Percentiles rank a stretch among this genome's conserved stretches.
Conservation (phyloP, 2,888 invertebrate species). For the Eurytoma adleriae region DNA sequence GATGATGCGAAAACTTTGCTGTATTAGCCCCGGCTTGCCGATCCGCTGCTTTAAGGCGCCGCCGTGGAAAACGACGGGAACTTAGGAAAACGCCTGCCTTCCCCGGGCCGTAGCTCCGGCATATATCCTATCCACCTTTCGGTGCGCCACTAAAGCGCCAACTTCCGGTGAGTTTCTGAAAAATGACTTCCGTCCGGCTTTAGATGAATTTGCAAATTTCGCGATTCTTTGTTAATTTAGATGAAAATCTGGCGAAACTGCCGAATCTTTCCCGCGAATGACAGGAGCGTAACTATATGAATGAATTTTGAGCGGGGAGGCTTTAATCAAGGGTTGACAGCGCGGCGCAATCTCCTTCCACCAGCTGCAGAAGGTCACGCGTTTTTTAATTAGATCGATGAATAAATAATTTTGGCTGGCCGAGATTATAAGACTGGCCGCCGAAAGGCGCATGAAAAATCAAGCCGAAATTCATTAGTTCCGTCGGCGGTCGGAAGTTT, state of each 20-base stretch:
- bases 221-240: slow-evolving; percentile 52
- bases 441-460: too few species aligned
- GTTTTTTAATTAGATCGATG: slow-evolving; percentile 44
- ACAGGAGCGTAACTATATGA: slow-evolving; percentile 41
- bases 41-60: slow-evolving; percentile 70
- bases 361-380: slow-evolving; percentile 11
- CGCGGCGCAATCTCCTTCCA: background rate
- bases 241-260: slow-evolving; percentile 49
- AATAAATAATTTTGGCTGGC: slow-evolving; percentile 34
- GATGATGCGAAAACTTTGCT: slow-evolving; percentile 76
- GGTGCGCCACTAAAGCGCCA: slow-evolving; percentile 45
- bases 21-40: slow-evolving; percentile 73
- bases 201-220: slow-evolving; percentile 53
- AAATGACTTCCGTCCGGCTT: slow-evolving; percentile 42
- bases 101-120: background rate
- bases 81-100: slow-evolving; percentile 61
- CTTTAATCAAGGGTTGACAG: slow-evolving; percentile 46
- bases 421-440: too few species aligned
- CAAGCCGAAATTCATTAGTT: too few species aligned
- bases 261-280: slow-evolving; percentile 39
- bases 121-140: slow-evolving; percentile 25
- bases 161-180: slow-evolving; percentile 47
- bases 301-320: slow-evolving; percentile 42
- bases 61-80: slow-evolving; percentile 64
- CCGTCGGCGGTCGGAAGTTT: background rate